These are phyloP conservation scores for Solenopsis invicta DNA, from an alignment of 1,140 invertebrate species.

Conservation along the genomic window DNA sequence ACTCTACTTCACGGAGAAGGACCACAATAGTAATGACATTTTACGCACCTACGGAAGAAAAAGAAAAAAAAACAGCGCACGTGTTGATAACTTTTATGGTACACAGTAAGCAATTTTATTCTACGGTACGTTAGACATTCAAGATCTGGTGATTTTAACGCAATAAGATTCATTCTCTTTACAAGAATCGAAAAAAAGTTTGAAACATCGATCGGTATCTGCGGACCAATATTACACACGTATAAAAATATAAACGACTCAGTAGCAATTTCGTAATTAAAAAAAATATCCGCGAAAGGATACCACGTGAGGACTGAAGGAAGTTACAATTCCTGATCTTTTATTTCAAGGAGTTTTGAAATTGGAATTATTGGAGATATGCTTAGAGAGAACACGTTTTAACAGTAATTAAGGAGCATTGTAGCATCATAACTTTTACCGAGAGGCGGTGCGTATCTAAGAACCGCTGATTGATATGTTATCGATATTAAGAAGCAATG, in stretches of 20 bases:
- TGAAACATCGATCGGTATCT: slow-evolving; percentile 36
- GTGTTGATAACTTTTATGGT: slow-evolving; percentile 26
- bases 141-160: slow-evolving; percentile 23
- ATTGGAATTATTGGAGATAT: slow-evolving; percentile 24
- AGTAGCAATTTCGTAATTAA: slow-evolving; percentile 6
- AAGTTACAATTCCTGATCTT: slow-evolving; percentile 1
- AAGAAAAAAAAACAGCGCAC: slow-evolving; percentile 13
- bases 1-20: slow-evolving; percentile 79
- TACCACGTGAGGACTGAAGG: neutral
- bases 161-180: slow-evolving; percentile 27
- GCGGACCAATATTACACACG: slow-evolving; percentile 32
- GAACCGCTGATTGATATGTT: neutral
- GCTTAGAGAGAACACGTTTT: slow-evolving; percentile 31
- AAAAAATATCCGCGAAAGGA: neutral
- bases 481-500: neutral
- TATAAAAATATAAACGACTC: slow-evolving; percentile 12
- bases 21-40: slow-evolving; percentile 55
- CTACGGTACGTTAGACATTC: neutral
- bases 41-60: neutral
- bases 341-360: slow-evolving; percentile 6
- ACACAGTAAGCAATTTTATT: slow-evolving; percentile 38
- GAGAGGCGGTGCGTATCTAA: neutral
- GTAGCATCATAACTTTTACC: neutral
- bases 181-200: slow-evolving; percentile 32
- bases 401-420: slow-evolving; percentile 3